A percentile compares a stretch with the other conserved stretches of the same genome.
These are phyloP conservation scores for Dysidea cf. avara DNA, from an alignment of 37 sponge, comb jelly and placozoan species.

Conservation along the genomic window DNA sequence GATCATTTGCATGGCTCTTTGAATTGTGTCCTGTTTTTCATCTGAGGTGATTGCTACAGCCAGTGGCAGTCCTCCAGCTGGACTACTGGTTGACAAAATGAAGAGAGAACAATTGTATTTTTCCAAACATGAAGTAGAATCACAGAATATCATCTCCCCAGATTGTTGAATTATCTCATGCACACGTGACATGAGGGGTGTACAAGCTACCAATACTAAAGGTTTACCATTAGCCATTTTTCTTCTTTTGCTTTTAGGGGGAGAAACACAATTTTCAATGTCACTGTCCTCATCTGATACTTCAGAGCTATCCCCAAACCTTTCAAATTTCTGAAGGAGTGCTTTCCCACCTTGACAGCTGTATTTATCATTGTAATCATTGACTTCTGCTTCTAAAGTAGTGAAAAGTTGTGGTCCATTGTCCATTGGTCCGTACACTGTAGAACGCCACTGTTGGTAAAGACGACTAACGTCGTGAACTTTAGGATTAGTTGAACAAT, in stretches of 20 bases:
- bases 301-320: too few species aligned
- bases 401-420: constrained; percentile 5
- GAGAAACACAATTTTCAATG: too few species aligned
- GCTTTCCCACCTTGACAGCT: constrained; percentile 1
- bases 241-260: neutral
- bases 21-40: constrained; percentile 1
- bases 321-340: neutral
- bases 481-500: neutral
- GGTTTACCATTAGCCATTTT: neutral
- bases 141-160: constrained; percentile 11
- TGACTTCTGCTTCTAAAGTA: neutral
- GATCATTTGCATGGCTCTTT: constrained; percentile 1
- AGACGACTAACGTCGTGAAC: neutral
- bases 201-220: constrained; percentile 4
- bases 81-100: constrained; percentile 8
- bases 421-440: neutral
- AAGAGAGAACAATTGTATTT: constrained; percentile 12
- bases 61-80: constrained; percentile 18
- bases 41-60: constrained; percentile 9
- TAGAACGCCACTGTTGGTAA: constrained; percentile 11
- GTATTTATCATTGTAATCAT: constrained; percentile 2
- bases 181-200: constrained; percentile 23
- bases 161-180: constrained; percentile 11
- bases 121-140: constrained; percentile 8
- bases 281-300: too few species aligned